A percentile compares a stretch with the other conserved stretches of the same genome.
Conservation (phyloP, 2,888 invertebrate species). For the Leptinotarsa tumamoca region DNA sequence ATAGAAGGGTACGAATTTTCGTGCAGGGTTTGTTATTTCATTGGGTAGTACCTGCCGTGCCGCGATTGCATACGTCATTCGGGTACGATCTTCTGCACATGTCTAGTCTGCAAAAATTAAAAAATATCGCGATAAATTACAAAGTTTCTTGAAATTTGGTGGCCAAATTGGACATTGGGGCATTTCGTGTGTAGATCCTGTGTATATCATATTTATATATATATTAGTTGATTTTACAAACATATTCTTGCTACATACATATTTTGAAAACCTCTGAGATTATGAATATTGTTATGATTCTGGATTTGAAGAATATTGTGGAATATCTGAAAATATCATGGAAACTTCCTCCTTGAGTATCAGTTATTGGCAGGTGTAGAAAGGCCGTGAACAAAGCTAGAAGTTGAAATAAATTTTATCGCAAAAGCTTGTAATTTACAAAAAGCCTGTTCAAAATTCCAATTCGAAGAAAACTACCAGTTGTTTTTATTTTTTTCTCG, state of each 20-base stretch:
- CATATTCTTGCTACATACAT: constrained; percentile 7
- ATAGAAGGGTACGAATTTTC: constrained; percentile 41
- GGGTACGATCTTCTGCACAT: constrained; percentile 97
- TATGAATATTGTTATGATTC: no score
- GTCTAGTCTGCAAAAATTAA: constrained; percentile 88
- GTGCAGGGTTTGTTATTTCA: constrained; percentile 38
- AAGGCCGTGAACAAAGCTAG: no score
- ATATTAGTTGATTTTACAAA: constrained; percentile 24
- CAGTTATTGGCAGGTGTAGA: no score
- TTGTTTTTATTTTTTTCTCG: no score
- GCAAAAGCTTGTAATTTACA: no score
- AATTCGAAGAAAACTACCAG: no score
- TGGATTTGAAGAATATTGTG: no score
- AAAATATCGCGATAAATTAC: constrained; percentile 53
- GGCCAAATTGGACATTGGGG: neutral
- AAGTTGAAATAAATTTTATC: no score
- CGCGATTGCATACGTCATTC: constrained; percentile 96
- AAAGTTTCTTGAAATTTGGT: constrained; percentile 8
- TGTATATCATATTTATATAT: constrained; percentile 16
- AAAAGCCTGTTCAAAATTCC: no score
- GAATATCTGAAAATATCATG: no score
- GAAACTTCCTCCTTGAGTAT: no score
- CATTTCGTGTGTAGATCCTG: constrained; percentile 22
- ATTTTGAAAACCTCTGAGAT: no score
- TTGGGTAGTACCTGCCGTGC: constrained; percentile 89